Conservation (phyloP, 2,888 invertebrate species). For the Eupithecia vulgata region DNA sequence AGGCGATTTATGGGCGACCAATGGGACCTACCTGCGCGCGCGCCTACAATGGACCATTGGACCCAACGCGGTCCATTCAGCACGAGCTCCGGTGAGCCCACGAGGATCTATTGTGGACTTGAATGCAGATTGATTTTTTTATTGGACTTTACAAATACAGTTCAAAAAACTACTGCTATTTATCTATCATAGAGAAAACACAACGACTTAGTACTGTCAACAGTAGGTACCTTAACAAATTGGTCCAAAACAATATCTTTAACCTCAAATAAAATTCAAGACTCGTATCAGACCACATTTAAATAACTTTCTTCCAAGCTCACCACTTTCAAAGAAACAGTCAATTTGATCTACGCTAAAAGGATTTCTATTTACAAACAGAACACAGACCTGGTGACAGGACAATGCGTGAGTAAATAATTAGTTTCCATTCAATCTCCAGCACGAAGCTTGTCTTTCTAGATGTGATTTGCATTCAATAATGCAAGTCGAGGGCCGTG, state of each 20-base stretch:
- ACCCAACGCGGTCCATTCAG: slow-evolving; percentile 62
- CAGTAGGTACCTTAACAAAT: not conserved
- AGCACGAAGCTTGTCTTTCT: slow-evolving; percentile 56
- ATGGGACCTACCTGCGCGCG: slow-evolving; percentile 69
- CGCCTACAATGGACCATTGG: slow-evolving; percentile 64
- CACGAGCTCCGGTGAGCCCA: slow-evolving; percentile 47
- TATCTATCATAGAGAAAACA: not conserved
- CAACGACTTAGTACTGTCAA: not conserved
- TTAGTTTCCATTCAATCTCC: slow-evolving; percentile 67
- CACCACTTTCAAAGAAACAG: slow-evolving; percentile 36
- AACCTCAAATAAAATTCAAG: not conserved
- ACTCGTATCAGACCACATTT: slow-evolving; percentile 14
- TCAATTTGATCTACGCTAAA: slow-evolving; percentile 47
- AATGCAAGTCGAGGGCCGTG: slow-evolving; percentile 63
- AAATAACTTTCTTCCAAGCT: slow-evolving; percentile 31
- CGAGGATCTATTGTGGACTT: slow-evolving; percentile 22
- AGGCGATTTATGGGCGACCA: slow-evolving; percentile 60
- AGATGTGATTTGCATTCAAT: slow-evolving; percentile 76
- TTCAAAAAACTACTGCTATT: not conserved
- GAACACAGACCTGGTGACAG: slow-evolving; percentile 60
- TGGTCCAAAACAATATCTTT: not conserved
- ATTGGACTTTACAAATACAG: not conserved
- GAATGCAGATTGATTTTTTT: slow-evolving; percentile 27
- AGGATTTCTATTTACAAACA: slow-evolving; percentile 56
- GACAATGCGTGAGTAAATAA: slow-evolving; percentile 73